Evolutionary conservation across 2,113 vertebrate genomes (phyloP).

Genomic region (Microcebus tavaratra): DNA sequence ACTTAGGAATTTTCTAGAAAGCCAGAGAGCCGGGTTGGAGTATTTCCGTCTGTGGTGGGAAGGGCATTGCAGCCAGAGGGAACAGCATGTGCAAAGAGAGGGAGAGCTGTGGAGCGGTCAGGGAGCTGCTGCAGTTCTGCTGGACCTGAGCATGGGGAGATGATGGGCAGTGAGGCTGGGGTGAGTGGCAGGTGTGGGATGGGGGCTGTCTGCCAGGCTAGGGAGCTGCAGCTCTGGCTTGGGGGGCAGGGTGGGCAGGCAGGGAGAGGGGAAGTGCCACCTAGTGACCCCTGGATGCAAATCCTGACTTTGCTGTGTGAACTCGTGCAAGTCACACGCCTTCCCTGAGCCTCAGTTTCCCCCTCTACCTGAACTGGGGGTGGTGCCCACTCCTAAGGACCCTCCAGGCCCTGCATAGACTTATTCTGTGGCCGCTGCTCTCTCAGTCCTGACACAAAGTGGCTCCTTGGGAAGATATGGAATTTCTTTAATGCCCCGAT

Average conservation of each 20-base stretch:
- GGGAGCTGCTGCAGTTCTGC: rapidly evolving
- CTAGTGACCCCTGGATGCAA: background rate
- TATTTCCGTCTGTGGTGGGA: background rate
- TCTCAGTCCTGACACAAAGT: background rate
- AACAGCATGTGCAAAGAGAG: background rate
- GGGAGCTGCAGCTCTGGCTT: background rate
- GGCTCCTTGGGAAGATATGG: background rate
- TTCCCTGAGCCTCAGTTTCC: background rate
- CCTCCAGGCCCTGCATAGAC: rapidly evolving
- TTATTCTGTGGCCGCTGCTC: background rate
- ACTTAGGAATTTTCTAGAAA: background rate
- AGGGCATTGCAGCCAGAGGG: background rate
- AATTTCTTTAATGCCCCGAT: constrained; percentile 57
- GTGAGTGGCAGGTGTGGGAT: background rate
- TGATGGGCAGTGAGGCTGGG: background rate
- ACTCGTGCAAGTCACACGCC: background rate
- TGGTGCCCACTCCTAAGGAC: background rate
- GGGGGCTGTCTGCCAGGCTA: background rate
- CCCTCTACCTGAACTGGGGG: background rate
- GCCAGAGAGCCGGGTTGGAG: background rate
- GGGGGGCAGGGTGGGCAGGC: background rate
- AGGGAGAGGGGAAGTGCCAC: background rate
- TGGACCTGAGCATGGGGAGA: background rate
- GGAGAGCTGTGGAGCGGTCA: rapidly evolving
- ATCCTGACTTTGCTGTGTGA: background rate